These are phyloP conservation scores for Xyrauchen texanus DNA, from an alignment of 2,113 vertebrate species.

Conservation along the genomic window DNA sequence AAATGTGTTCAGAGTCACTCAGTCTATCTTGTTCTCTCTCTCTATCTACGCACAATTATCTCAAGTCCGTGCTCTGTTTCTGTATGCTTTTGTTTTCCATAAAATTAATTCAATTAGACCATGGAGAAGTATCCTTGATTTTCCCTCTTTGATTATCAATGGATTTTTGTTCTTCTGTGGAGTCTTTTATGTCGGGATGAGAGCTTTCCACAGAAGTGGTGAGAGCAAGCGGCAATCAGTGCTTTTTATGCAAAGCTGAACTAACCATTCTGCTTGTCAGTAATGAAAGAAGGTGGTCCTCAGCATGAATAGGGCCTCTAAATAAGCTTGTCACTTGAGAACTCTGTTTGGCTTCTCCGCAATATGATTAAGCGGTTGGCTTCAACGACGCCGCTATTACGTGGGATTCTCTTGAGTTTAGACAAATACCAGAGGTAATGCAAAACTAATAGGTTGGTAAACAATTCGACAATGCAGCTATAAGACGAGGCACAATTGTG, in stretches of 20 bases:
- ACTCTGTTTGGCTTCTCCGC: conserved; percentile 41
- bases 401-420: conserved; percentile 14
- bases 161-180: conserved; percentile 13
- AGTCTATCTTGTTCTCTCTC: conserved; percentile 11
- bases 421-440: conserved; percentile 30
- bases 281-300: conserved; percentile 60
- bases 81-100: conserved; percentile 30
- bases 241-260: conserved; percentile 54
- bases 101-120: conserved; percentile 52
- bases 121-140: conserved; percentile 33
- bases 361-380: background rate
- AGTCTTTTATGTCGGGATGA: conserved; percentile 43
- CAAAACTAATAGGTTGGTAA: conserved; percentile 32
- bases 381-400: background rate
- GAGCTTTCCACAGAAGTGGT: conserved; percentile 41
- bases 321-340: conserved; percentile 56
- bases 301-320: conserved; percentile 43
- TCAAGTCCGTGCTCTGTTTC: conserved; percentile 43
- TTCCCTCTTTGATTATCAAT: conserved; percentile 24
- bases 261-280: conserved; percentile 47
- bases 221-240: conserved; percentile 41
- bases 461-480: background rate
- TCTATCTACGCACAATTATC: conserved; percentile 43
- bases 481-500: background rate
- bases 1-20: conserved; percentile 42